Evolutionary conservation across 2,113 vertebrate genomes (phyloP), one percentile per base, ranked within the genome.

Genomic region (Centrocercus urophasianus): DNA sequence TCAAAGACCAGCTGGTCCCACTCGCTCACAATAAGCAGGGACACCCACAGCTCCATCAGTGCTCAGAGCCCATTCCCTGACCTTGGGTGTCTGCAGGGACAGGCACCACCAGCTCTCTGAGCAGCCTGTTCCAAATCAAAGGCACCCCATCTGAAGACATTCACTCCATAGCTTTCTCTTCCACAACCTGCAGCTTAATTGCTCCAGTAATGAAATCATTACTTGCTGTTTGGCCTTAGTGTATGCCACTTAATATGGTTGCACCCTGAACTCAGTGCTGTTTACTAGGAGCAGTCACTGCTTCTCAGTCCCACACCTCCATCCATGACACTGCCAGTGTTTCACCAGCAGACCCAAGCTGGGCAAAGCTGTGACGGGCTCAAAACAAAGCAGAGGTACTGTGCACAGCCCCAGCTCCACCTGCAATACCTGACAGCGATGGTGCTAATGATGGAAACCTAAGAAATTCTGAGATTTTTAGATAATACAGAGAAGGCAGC

Each of bases 401-500:
- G 25, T 0, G 8, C 74, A 47, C 36, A 40, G 64, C 48, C 69
- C 78, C 8, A 0, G 4, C 56, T 34, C 63, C 47, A 14, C 0
- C 0, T 4, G 45, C n/a, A 6, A 2, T 47, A 43, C 48, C 69
- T 28, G 74, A 40, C 59, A 54, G 19, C 47, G 20, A 47, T 0
- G 24, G 20, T 43, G 60, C 43, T 3, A 5, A 25, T 2, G 81
- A 42, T 12, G 47, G 45, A 61, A 74, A 76, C 6, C 42, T n/a
- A 71, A 67, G 32, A 79, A 87, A 80, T 12, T 34, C 19, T 1
- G 3, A 3, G 56, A 19, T 32, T 19, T 32, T 40, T 8, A 38
- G 36, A 18, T 5, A 40, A 71, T 8, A 25, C 0, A 0, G 47
- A 71, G 69, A 27, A 8, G 2, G 45, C 10, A 67, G 57, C 61